Conservation (phyloP, 2,113 vertebrate species). For the Rhynchopsitta pachyrhyncha region DNA sequence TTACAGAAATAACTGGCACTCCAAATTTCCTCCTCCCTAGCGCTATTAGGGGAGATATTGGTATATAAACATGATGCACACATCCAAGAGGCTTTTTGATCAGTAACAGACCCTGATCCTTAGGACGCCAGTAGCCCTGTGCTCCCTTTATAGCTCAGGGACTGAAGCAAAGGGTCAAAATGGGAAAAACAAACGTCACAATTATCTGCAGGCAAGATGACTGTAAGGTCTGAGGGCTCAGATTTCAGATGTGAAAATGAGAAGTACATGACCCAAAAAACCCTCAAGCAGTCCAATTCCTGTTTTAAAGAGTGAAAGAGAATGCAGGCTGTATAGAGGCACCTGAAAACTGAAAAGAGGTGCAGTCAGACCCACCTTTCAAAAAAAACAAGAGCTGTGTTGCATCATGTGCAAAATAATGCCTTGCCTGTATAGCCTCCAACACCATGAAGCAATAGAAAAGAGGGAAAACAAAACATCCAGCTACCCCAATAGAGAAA, state of each 20-base stretch:
- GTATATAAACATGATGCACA: neutral
- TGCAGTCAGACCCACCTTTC: neutral
- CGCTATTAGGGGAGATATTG: neutral
- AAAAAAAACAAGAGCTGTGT: conserved; percentile 20
- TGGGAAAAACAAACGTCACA: neutral
- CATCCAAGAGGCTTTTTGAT: neutral
- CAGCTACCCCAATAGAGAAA: neutral
- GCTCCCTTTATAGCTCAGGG: neutral
- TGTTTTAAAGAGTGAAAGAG: conserved; percentile 12
- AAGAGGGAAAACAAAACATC: neutral
- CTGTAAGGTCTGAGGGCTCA: neutral
- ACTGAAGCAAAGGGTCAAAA: neutral
- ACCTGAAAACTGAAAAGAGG: conserved; percentile 11
- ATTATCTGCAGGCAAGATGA: neutral
- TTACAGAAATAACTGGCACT: conserved; percentile 27
- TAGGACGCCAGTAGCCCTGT: neutral
- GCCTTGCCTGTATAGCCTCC: neutral
- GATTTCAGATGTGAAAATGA: conserved; percentile 27
- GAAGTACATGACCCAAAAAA: conserved; percentile 3
- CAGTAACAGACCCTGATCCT: neutral
- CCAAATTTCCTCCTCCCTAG: neutral
- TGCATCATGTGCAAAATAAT: conserved; percentile 12
- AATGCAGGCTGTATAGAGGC: neutral
- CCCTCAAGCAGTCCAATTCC: neutral
- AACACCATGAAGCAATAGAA: neutral